Conservation (phyloP, 2,797 vertebrate genomes). For the Rhincodon typus region DNA sequence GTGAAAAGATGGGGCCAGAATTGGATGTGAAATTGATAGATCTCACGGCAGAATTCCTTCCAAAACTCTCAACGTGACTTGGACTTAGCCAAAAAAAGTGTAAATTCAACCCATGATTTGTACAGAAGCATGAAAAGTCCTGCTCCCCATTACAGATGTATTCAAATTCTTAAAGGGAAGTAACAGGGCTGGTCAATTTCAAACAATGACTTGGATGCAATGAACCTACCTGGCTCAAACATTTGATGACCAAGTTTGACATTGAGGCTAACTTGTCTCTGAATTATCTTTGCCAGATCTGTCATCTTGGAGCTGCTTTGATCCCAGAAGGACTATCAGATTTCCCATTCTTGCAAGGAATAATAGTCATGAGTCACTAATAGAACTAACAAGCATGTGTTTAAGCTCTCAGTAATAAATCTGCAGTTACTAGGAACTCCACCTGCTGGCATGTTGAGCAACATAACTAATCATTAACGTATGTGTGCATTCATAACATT, state of each 20-base stretch:
- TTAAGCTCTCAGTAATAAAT: background rate
- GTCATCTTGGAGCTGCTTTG: background rate
- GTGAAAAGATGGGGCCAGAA: too few species aligned
- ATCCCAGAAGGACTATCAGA: background rate
- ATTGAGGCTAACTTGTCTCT: background rate
- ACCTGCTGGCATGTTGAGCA: background rate
- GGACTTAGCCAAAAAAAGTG: too few species aligned
- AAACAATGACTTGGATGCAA: background rate
- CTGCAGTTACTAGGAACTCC: background rate
- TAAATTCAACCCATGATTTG: background rate
- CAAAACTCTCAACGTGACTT: too few species aligned
- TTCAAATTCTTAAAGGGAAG: background rate
- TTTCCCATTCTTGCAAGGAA: background rate
- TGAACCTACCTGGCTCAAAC: background rate
- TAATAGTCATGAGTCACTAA: background rate
- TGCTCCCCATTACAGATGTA: too few species aligned
- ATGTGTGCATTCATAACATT: background rate
- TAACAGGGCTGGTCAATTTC: background rate
- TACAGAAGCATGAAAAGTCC: background rate
- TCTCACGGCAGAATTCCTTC: too few species aligned
- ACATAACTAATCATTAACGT: background rate
- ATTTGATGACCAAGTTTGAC: background rate
- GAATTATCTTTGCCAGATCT: background rate
- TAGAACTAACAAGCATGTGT: background rate
- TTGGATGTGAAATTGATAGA: too few species aligned